These are phyloP conservation scores for Meteorus sp. DNA, from an alignment of 1,140 invertebrate species.

Conservation along the genomic window DNA sequence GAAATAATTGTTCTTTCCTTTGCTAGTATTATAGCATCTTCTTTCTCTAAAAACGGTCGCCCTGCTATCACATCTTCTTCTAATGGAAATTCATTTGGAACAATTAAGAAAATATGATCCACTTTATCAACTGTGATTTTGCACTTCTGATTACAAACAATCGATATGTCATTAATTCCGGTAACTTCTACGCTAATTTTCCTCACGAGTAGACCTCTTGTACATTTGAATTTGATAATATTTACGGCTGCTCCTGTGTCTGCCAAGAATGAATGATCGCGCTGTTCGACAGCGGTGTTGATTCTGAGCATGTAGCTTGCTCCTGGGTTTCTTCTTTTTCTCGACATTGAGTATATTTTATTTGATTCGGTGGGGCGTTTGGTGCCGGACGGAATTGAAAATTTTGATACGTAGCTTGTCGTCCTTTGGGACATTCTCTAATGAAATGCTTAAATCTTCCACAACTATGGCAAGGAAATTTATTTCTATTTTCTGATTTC, in stretches of 20 bases:
- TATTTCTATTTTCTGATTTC: too few relatives aligned
- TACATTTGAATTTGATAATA: slow-evolving; percentile 13
- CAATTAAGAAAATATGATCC: slow-evolving; percentile 10
- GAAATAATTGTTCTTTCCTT: slow-evolving; percentile 12
- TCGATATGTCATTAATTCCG: slow-evolving; percentile 14
- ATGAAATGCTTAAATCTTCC: slow-evolving; percentile 12
- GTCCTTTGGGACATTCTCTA: not conserved
- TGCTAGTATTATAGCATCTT: slow-evolving; percentile 6
- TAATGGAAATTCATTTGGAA: slow-evolving; percentile 4
- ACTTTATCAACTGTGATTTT: slow-evolving; percentile 5
- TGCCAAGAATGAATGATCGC: slow-evolving; percentile 14
- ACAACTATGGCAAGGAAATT: not conserved
- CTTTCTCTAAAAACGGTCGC: slow-evolving; percentile 12
- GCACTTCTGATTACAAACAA: slow-evolving; percentile 4
- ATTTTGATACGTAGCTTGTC: not conserved
- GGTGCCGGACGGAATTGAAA: not conserved
- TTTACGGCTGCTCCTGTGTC: slow-evolving; percentile 14
- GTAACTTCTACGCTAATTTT: not conserved
- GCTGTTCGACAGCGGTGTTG: slow-evolving; percentile 5
- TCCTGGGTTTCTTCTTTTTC: slow-evolving; percentile 11
- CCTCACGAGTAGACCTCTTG: not conserved
- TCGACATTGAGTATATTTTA: slow-evolving; percentile 17
- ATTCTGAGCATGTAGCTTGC: slow-evolving; percentile 13
- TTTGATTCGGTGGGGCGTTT: not conserved
- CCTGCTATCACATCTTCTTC: not conserved